Conservation (phyloP, 2,113 vertebrate species). For the Cyanoderma ruficeps region DNA sequence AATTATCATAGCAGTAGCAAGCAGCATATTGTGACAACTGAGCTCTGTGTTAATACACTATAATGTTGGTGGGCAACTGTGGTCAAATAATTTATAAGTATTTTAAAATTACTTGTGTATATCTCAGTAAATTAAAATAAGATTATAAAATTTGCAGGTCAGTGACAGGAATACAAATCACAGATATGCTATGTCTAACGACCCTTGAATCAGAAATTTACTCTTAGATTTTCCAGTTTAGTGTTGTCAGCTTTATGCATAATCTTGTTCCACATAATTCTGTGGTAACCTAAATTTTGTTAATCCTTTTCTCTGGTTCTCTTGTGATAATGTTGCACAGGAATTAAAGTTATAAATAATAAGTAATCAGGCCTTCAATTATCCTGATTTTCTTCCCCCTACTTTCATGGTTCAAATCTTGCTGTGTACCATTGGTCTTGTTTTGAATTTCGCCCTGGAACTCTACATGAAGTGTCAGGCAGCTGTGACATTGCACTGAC, state of each 20-base stretch:
- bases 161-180: not conserved
- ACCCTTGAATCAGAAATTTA: not conserved
- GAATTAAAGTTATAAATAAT: not conserved
- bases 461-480: not conserved
- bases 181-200: not conserved
- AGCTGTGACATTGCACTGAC: not conserved
- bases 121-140: not conserved
- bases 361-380: not conserved
- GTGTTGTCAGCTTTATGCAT: not conserved
- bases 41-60: not conserved
- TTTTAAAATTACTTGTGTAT: not conserved
- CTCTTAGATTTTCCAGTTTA: not conserved
- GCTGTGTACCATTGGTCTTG: not conserved
- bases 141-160: not conserved
- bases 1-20: not conserved
- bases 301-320: slow-evolving; percentile 1
- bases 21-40: not conserved
- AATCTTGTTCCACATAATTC: slow-evolving; percentile 15
- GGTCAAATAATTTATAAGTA: not conserved
- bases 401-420: not conserved
- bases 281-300: not conserved
- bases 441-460: not conserved
- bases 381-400: not conserved
- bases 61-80: not conserved
- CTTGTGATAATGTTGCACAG: not conserved